Evolutionary conservation across 1,140 invertebrate species (phyloP).

Genomic region (Papilio aristodemus): DNA sequence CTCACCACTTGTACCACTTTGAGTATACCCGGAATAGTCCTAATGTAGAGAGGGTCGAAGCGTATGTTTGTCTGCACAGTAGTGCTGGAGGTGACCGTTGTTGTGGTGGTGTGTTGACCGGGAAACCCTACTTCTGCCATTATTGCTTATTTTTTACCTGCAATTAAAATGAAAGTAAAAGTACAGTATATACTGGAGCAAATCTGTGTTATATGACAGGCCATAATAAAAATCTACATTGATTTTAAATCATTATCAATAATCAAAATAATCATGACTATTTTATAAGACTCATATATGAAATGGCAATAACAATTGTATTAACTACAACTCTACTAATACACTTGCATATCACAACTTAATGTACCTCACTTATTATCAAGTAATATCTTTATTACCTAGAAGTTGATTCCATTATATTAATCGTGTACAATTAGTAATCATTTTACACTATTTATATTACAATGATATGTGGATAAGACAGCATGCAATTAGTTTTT

Average conservation of each 20-base stretch:
- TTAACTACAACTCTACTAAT: not conserved
- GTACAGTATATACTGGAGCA: no score
- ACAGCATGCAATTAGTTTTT: no score
- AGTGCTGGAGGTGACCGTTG: slow-evolving; percentile 84
- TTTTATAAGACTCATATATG: not conserved
- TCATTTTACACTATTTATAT: no score
- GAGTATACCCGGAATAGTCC: slow-evolving; percentile 87
- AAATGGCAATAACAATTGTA: not conserved
- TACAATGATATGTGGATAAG: no score
- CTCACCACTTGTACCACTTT: slow-evolving; percentile 91
- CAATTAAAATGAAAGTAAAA: not conserved
- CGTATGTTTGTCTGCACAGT: slow-evolving; percentile 85
- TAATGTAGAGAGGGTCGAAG: slow-evolving; percentile 87
- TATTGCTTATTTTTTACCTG: slow-evolving; percentile 47
- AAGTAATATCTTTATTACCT: not conserved
- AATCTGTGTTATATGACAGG: no score
- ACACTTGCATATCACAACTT: no score
- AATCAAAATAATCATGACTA: not conserved
- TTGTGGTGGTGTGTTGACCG: slow-evolving; percentile 85
- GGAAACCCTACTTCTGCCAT: slow-evolving; percentile 86
- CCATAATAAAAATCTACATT: no score
- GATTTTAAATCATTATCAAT: no score
- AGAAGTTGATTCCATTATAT: not conserved
- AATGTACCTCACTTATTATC: not conserved
- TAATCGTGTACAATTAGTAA: no score